Evolutionary conservation across 2,888 invertebrate genomes (phyloP).

Genomic region (Caenorhabditis angaria): DNA sequence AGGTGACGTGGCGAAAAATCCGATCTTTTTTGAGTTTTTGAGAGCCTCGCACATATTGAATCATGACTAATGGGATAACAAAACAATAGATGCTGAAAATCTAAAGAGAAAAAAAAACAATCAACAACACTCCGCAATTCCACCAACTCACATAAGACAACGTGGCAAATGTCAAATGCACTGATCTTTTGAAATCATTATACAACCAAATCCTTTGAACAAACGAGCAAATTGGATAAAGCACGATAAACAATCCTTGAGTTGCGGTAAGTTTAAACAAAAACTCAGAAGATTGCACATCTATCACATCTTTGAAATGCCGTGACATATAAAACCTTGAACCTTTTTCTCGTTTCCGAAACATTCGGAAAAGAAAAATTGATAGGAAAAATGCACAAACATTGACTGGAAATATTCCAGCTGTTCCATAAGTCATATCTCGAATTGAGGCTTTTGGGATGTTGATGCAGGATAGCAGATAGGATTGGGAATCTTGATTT

Average conservation of each 20-base stretch:
- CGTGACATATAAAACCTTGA: conserved; percentile 39
- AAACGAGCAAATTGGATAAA: conserved; percentile 21
- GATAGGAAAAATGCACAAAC: conserved; percentile 34
- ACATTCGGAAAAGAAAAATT: conserved; percentile 27
- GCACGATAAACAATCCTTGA: conserved; percentile 22
- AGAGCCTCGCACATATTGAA: conserved; percentile 7
- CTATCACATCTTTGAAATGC: conserved; percentile 36
- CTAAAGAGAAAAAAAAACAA: conserved; percentile 18
- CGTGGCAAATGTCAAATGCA: conserved; percentile 25
- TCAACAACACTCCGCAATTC: too few species aligned
- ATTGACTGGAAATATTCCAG: conserved; percentile 32
- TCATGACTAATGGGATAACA: conserved; percentile 27
- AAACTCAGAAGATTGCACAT: conserved; percentile 39
- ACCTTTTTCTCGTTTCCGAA: conserved; percentile 31
- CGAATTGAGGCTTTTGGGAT: conserved; percentile 19
- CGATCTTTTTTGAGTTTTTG: conserved; percentile 6
- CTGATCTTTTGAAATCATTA: conserved; percentile 14
- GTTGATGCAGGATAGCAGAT: conserved; percentile 37
- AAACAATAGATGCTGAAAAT: conserved; percentile 34
- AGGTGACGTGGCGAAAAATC: conserved; percentile 25
- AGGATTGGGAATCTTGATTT: conserved; percentile 28
- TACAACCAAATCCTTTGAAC: conserved; percentile 20
- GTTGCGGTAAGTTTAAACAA: conserved; percentile 32
- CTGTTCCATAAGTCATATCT: conserved; percentile 21
- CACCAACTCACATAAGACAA: conserved; percentile 27